Evolutionary conservation across 1,140 invertebrate genomes (phyloP).

Genomic region (Drosophila pseudoobscura): DNA sequence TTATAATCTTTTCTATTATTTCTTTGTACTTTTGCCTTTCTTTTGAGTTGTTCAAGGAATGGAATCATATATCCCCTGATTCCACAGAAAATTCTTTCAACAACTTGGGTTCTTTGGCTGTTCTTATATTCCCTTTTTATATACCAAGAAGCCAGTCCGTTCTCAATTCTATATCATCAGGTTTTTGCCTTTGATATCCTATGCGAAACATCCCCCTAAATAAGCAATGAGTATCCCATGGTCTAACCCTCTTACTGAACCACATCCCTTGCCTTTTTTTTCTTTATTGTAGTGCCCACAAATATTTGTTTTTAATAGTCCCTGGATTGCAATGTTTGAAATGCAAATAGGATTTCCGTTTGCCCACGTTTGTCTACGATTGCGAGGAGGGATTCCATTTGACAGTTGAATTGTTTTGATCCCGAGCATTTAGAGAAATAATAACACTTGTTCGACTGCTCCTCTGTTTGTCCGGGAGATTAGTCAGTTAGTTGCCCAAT

Average conservation of each 20-base stretch:
- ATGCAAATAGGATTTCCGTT: conserved; percentile 83
- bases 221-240: not conserved
- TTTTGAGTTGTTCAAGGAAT: too few relatives aligned
- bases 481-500: conserved; percentile 81
- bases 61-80: too few relatives aligned
- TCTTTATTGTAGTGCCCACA: conserved; percentile 64
- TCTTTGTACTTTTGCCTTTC: too few relatives aligned
- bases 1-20: too few relatives aligned
- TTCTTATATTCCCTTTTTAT: too few relatives aligned
- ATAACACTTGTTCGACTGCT: conserved; percentile 69
- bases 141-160: too few relatives aligned
- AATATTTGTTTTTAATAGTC: conserved; percentile 83
- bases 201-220: not conserved
- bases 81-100: too few relatives aligned
- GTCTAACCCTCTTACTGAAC: not conserved
- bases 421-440: conserved; percentile 64
- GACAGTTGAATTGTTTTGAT: conserved; percentile 73
- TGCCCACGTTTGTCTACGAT: conserved; percentile 1
- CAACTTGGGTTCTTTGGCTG: too few relatives aligned
- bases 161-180: too few relatives aligned
- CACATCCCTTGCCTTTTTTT: conserved; percentile 10
- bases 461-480: conserved; percentile 66
- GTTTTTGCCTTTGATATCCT: too few relatives aligned
- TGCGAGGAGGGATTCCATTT: conserved; percentile 35
- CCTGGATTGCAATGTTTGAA: conserved; percentile 73